Evolutionary conservation across 2,113 vertebrate species (phyloP).

Genomic region (Garra rufa): DNA sequence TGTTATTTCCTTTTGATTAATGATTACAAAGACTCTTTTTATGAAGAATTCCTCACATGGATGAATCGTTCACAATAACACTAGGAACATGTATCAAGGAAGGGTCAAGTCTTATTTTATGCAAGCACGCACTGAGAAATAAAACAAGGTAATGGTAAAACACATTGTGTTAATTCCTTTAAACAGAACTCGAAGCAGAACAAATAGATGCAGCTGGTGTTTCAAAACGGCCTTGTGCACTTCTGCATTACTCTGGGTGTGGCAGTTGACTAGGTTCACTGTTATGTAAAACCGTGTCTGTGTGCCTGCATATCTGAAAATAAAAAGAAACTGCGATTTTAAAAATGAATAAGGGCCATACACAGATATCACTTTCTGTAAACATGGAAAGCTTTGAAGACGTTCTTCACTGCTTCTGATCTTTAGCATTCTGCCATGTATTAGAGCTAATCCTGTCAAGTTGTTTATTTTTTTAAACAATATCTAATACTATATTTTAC

Average conservation of each 20-base stretch:
- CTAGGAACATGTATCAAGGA: neutral
- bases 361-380: neutral
- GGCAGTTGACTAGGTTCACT: neutral
- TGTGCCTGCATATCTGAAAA: slow-evolving; percentile 1
- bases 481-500: neutral
- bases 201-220: neutral
- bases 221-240: neutral
- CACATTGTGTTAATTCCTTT: neutral
- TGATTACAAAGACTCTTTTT: neutral
- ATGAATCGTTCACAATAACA: neutral
- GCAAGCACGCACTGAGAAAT: neutral
- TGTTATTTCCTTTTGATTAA: neutral
- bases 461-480: neutral
- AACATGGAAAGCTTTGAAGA: neutral
- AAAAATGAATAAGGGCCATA: neutral
- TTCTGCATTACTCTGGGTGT: slow-evolving; percentile 35
- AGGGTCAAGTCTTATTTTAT: neutral
- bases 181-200: neutral
- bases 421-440: slow-evolving; percentile 25
- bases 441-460: neutral
- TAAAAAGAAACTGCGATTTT: neutral
- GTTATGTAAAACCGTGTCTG: slow-evolving; percentile 19
- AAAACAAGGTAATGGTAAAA: neutral
- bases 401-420: neutral
- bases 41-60: neutral